Conservation (phyloP, 2,888 invertebrate species). For the Ennomos fuscantarius region DNA sequence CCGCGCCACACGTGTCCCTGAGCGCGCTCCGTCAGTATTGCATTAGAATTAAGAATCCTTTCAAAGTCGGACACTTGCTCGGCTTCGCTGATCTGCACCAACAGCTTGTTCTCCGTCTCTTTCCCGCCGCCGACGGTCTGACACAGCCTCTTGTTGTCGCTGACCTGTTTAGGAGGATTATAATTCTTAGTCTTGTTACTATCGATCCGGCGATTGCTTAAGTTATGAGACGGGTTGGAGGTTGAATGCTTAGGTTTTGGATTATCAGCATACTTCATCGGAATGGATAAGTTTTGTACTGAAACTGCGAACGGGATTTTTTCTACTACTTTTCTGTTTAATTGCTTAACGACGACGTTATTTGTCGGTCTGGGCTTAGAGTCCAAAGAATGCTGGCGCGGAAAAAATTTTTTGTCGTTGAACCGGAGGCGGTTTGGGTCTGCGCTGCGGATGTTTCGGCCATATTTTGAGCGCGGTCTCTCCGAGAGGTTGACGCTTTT, state of each 20-base stretch:
- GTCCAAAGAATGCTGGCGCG: conserved; percentile 46
- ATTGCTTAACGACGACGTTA: conserved; percentile 63
- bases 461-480: conserved; percentile 70
- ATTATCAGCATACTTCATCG: conserved; percentile 74
- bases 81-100: conserved; percentile 86
- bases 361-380: conserved; percentile 45
- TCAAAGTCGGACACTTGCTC: conserved; percentile 86
- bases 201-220: conserved; percentile 54
- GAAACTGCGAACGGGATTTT: conserved; percentile 73
- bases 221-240: conserved; percentile 60
- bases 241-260: conserved; percentile 64
- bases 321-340: conserved; percentile 64
- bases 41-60: conserved; percentile 86
- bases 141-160: conserved; percentile 78
- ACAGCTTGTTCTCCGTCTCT: conserved; percentile 81
- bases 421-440: conserved; percentile 58
- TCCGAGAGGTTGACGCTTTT: conserved; percentile 71
- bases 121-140: conserved; percentile 66
- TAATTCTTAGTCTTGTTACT: conserved; percentile 70
- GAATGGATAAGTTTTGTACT: conserved; percentile 73
- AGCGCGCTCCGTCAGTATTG: conserved; percentile 77
- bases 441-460: conserved; percentile 65
- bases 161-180: conserved; percentile 78
- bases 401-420: conserved; percentile 59
- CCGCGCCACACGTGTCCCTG: conserved; percentile 75